Base-by-base conservation (phyloP, 2,113 vertebrate genomes). In the Alouatta palliata region DNA sequence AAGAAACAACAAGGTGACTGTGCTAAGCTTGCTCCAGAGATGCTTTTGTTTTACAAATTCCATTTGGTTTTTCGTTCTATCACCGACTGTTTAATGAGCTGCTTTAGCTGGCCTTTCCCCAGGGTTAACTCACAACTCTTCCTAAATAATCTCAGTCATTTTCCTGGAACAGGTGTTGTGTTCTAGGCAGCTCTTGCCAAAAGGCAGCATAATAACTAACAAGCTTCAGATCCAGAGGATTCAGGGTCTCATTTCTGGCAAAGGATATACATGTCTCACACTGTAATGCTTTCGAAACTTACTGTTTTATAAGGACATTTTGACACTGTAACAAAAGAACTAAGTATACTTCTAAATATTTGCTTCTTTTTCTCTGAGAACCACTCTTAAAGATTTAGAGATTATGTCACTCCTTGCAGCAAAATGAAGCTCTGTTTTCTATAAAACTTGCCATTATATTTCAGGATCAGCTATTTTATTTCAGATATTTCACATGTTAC, bases 31-130 rank as follows among this genome's bases (percentile, higher is more conserved):
- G 71, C 94, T 76, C 37, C 16, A 75, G 83, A 97, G 96, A 96
- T 75, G 4, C 23, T 73, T 92, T 97, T 68, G 87, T 82, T 76
- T 97, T 94, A 83, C 93, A 98, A 95, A 97, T 49, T 88, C 35
- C 88, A 6, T 87, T 97, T 94, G 47, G 61, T 64, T 81, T 77
- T 93, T 84, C 95, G 64, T 93, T 96, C 87, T 89, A 54, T 96
- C 87, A 92, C 85, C 30, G 92, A 87, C 82, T 97, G 76, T 76
- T 97, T 97, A 98, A 97, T 89, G 96, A 97, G 81, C 64, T 73
- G 71, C 71, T 94, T 95, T 80, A 92, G 52, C 88, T 96, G 97
- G 52, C 92, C 94, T 93, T 95, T 86, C 58, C 90, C 94, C 96
- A 56, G 95, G 82, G 89, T 98, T 96, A 93, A 93, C 83, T 91